These are phyloP conservation scores for Tetramorium simillimum DNA, from an alignment of 1,140 invertebrate genomes.

Conservation along the genomic window DNA sequence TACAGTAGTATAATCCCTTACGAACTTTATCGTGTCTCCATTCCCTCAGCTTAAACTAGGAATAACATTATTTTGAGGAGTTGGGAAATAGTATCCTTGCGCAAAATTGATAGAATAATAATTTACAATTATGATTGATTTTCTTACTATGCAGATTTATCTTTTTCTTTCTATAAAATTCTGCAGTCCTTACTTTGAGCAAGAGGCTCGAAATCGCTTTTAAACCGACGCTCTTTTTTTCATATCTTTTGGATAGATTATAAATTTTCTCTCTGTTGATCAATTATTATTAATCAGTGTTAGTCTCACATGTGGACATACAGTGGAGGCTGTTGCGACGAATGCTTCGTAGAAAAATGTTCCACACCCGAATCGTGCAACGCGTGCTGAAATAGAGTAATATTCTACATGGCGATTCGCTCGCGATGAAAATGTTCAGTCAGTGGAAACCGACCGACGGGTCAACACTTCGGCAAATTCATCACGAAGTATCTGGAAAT, in stretches of 20 bases:
- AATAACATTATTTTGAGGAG: background rate
- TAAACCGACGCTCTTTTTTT: background rate
- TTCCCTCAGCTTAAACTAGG: background rate
- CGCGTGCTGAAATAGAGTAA: background rate
- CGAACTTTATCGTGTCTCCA: background rate
- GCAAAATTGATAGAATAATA: background rate
- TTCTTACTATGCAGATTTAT: background rate
- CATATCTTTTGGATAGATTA: background rate
- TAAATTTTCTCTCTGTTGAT: background rate
- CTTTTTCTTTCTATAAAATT: background rate
- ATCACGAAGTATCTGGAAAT: conserved; percentile 43
- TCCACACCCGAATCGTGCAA: background rate
- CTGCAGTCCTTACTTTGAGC: background rate
- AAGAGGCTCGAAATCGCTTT: background rate
- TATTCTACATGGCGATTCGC: background rate
- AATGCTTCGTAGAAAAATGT: conserved; percentile 1
- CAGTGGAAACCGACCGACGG: background rate
- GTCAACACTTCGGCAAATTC: conserved; percentile 29
- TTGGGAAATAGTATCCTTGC: background rate
- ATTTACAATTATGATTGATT: background rate
- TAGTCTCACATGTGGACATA: background rate
- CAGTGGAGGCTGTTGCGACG: background rate
- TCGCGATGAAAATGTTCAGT: conserved; percentile 37
- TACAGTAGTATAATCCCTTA: background rate
- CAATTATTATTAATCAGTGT: background rate